A percentile compares a stretch with the other conserved stretches of the same genome.
Evolutionary conservation across 2,113 vertebrate genomes (phyloP).

Genomic region (Pipa parva): DNA sequence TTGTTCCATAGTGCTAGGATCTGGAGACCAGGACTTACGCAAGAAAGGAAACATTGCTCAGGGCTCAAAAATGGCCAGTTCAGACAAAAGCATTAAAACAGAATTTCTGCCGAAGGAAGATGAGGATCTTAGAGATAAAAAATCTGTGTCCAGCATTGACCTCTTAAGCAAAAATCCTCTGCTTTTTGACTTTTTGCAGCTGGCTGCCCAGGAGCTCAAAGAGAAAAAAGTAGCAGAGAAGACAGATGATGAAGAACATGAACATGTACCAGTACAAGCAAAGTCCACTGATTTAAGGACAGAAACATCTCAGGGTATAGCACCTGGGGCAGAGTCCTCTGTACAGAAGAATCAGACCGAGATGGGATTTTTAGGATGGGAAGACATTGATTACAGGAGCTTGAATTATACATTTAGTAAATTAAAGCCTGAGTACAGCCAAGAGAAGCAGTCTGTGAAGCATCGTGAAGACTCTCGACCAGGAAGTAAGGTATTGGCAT

Average conservation of each 20-base stretch:
- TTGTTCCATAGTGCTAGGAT: background rate
- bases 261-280: background rate
- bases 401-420: conserved; percentile 94
- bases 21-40: conserved; percentile 20
- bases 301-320: background rate
- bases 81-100: conserved; percentile 4
- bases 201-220: conserved; percentile 22
- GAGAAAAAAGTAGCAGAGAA: background rate
- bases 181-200: conserved; percentile 16
- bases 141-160: background rate
- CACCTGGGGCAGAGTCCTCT: conserved; percentile 37
- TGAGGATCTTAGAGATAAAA: conserved; percentile 7
- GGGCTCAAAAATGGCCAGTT: background rate
- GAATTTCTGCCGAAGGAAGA: conserved; percentile 13
- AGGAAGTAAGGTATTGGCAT: conserved; percentile 30
- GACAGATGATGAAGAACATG: background rate
- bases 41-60: background rate
- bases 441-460: conserved; percentile 52
- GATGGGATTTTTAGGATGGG: conserved; percentile 73
- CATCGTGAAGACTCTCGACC: conserved; percentile 8
- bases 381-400: conserved; percentile 75
- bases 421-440: conserved; percentile 85
- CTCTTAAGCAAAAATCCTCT: background rate
- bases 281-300: too few species aligned
- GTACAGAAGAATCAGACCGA: conserved; percentile 15